These are phyloP conservation scores for Halictus ligatus DNA, from an alignment of 2,888 invertebrate species.

Conservation along the genomic window DNA sequence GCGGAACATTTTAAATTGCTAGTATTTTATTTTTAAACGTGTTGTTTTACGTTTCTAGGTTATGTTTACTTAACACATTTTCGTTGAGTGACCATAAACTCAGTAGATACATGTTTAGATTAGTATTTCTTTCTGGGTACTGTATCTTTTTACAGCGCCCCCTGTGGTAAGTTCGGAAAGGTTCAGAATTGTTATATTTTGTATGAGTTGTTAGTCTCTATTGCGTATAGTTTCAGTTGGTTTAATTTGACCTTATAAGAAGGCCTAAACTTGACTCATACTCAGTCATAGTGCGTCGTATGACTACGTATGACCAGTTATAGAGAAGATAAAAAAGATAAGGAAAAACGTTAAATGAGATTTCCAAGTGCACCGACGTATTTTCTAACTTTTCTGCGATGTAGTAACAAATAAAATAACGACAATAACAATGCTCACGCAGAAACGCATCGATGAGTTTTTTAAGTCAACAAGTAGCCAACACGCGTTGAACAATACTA, in stretches of 20 bases:
- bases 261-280: no score
- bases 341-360: neutral
- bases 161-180: neutral
- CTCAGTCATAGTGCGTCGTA: no score
- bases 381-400: neutral
- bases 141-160: neutral
- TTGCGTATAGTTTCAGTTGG: neutral
- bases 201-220: neutral
- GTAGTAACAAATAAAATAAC: neutral
- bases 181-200: neutral
- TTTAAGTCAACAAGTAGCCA: slow-evolving; percentile 22
- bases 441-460: slow-evolving; percentile 50
- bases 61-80: slow-evolving; percentile 18
- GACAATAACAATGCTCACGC: slow-evolving; percentile 21
- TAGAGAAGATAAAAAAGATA: no score
- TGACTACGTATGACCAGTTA: no score
- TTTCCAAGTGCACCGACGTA: neutral
- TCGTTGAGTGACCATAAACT: neutral
- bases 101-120: neutral
- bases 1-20: neutral
- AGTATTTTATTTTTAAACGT: neutral
- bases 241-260: no score
- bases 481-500: neutral
- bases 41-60: slow-evolving; percentile 10
- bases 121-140: neutral